Percentiles rank a stretch among this genome's conserved stretches.
phyloP scores from a whole-genome alignment of 2,113 vertebrate species.

The Nettapus auritus region DNA sequence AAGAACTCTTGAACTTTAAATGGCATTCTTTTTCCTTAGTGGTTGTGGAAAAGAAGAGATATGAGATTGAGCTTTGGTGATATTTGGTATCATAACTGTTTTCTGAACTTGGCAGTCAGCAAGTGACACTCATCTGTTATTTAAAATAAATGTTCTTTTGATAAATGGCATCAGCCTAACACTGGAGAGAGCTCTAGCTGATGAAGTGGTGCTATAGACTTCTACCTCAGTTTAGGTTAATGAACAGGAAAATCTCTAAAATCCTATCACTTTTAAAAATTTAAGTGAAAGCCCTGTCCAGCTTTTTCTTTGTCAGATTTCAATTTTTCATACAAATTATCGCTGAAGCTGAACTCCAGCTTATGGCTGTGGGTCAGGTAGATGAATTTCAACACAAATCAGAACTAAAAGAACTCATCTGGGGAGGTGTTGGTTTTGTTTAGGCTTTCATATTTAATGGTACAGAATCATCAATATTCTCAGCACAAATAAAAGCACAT shows the following conservation, averaged over 20 bases:
- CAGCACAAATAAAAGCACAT: neutral
- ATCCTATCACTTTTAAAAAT: neutral
- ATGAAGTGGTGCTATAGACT: neutral
- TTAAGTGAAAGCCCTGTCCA: neutral
- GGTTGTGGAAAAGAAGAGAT: neutral
- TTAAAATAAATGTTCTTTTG: neutral
- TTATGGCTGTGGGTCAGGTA: neutral
- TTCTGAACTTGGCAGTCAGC: neutral
- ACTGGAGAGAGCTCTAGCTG: neutral
- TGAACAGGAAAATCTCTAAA: neutral
- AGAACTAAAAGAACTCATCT: neutral
- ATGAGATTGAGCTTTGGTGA: neutral
- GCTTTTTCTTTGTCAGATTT: neutral
- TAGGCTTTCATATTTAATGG: neutral
- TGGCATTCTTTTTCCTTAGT: neutral
- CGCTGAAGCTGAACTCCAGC: neutral
- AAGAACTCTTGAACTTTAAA: neutral
- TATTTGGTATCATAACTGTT: neutral
- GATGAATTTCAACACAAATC: neutral
- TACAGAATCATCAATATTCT: neutral
- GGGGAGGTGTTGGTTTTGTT: neutral
- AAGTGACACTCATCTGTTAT: neutral
- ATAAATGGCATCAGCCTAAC: neutral
- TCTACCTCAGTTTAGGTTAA: neutral
- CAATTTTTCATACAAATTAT: neutral